phyloP scores from a whole-genome alignment of 2,888 invertebrate genomes.

The Gnatocerus cornutus region DNA sequence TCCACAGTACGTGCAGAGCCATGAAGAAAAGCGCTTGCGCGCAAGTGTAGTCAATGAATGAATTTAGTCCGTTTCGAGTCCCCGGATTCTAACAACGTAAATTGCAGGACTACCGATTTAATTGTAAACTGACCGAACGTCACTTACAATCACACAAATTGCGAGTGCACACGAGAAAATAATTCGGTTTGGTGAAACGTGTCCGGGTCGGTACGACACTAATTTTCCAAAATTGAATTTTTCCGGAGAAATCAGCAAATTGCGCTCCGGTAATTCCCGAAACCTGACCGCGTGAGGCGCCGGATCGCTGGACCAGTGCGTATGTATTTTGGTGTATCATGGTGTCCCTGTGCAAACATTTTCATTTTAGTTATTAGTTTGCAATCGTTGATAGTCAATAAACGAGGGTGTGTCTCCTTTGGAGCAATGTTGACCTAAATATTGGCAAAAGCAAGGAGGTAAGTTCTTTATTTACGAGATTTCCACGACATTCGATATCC shows the following conservation, averaged over 20 bases:
- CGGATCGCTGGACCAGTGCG: conserved; percentile 1
- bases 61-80: conserved; percentile 50
- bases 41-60: conserved; percentile 57
- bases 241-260: not conserved
- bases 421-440: conserved; percentile 51
- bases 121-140: conserved; percentile 29
- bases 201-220: not conserved
- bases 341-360: conserved; percentile 32
- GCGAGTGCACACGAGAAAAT: not conserved
- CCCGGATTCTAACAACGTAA: conserved; percentile 48
- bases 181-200: not conserved
- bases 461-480: conserved; percentile 26
- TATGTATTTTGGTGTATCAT: conserved; percentile 23
- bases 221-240: not conserved
- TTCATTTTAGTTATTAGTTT: conserved; percentile 39
- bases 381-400: conserved; percentile 48
- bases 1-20: conserved; percentile 20
- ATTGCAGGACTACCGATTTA: conserved; percentile 39
- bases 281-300: conserved; percentile 18
- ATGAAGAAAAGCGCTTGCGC: conserved; percentile 53
- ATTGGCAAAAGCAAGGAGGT: conserved; percentile 38
- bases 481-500: not conserved
- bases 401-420: conserved; percentile 49
- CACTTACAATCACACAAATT: not conserved
- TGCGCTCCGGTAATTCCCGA: conserved; percentile 5